Base-by-base conservation (phyloP, 2,797 vertebrate species). In the Diglossa cyanea region DNA sequence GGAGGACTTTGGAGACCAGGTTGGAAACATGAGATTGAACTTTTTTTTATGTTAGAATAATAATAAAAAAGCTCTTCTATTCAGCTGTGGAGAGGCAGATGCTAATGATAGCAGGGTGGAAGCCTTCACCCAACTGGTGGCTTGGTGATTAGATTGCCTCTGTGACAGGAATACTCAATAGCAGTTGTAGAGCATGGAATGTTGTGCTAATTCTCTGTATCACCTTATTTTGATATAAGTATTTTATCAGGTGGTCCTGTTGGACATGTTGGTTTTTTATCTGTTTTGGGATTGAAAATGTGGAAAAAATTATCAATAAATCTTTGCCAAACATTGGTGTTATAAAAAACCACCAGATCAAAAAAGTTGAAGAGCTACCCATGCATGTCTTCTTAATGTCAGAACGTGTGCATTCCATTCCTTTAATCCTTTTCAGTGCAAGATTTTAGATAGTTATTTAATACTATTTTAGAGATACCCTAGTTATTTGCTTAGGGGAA, bases 1-100 rank as follows among this genome's bases (percentile, higher is more conserved):
- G 94, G 99, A 99, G 98, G 99, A 99, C 98, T 99, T 99, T 98
- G 98, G 98, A 98, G 99, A 99, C 98, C 99, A 99, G 99, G 99
- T 99, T 98, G 98, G 99, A 98, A 98, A 98, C 97, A 98, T 97
- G 98, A 98, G 96, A 98, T 98, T 98, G 97, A 98, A 98, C 97
- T 96, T 96, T 97, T 97, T 93, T 95, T 95, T 95, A 86, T 97
- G 96, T 97, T 97, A 86, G 94, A 97, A 97, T 97, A 94, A 96
- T 96, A 95, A 95, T 93, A 95, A 96, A 94, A 95, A 93, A 71
- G 54, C 93, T 96, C 89, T 93, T 76, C 92, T 96, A 71, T 97
- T 96, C 95, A 98, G 97, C 98, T 98, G 96, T 97, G 97, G 97
- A 96, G 96, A 97, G 88, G 94, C 96, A 96, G 92, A 96, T 96